phyloP scores from a whole-genome alignment of 2,113 vertebrate species.

The Procapra przewalskii region DNA sequence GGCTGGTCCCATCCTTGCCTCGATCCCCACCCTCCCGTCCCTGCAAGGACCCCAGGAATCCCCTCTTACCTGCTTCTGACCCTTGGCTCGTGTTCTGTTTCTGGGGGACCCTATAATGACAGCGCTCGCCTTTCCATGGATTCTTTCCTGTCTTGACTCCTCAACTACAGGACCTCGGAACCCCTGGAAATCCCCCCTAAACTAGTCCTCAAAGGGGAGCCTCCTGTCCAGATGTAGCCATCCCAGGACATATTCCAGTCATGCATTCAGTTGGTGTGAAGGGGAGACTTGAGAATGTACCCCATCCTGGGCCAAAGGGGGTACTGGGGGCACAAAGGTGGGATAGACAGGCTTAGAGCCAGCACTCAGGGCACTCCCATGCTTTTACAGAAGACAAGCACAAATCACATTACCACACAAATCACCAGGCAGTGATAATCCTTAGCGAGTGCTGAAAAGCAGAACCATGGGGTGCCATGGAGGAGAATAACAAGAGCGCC shows the following conservation, averaged over 20 bases:
- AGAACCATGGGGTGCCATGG: background rate
- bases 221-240: background rate
- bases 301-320: fast-evolving
- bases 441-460: background rate
- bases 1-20: background rate
- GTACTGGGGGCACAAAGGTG: background rate
- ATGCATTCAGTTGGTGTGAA: background rate
- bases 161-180: background rate
- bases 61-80: background rate
- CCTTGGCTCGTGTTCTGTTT: background rate
- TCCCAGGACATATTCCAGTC: background rate
- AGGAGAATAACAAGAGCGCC: background rate
- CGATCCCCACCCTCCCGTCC: background rate
- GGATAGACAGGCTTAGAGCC: background rate
- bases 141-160: background rate
- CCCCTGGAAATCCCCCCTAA: background rate
- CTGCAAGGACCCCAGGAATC: no score
- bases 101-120: background rate
- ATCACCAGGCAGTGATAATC: background rate
- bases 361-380: background rate
- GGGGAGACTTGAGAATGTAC: background rate
- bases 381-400: background rate
- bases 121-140: background rate
- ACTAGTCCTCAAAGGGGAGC: background rate
- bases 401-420: background rate